A percentile compares a stretch with the other conserved stretches of the same genome.
These are phyloP conservation scores for Botia almorhae DNA, from an alignment of 2,797 vertebrate genomes.

Conservation along the genomic window DNA sequence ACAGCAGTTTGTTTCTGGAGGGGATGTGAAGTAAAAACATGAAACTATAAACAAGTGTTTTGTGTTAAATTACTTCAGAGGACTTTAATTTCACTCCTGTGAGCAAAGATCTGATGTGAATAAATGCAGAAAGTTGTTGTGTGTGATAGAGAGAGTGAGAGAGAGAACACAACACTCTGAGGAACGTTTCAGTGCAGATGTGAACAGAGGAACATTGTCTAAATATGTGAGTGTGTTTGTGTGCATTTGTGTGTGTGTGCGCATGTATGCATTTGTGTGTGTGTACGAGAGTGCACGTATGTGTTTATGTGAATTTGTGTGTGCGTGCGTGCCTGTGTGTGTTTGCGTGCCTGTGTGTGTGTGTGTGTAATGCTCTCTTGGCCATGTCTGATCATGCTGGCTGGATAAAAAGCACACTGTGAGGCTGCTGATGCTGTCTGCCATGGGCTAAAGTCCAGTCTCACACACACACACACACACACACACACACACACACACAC, in stretches of 20 bases:
- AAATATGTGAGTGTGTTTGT: background rate
- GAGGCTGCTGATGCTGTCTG: constrained; percentile 37
- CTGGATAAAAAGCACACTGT: constrained; percentile 44
- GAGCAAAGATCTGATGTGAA: constrained; percentile 12
- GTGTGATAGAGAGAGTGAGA: constrained; percentile 58
- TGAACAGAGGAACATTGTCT: constrained; percentile 73
- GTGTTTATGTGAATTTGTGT: constrained; percentile 27
- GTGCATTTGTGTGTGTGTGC: constrained; percentile 19
- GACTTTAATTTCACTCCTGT: background rate
- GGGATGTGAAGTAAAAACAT: constrained; percentile 16
- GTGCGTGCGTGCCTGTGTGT: background rate
- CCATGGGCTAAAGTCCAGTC: constrained; percentile 38
- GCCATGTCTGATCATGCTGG: constrained; percentile 34
- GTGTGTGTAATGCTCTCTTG: too few relatives aligned
- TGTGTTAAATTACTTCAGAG: background rate
- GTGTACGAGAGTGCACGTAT: too few relatives aligned
- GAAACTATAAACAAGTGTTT: constrained; percentile 24
- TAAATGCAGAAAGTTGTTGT: constrained; percentile 18
- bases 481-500: too few relatives aligned
- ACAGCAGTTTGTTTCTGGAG: background rate
- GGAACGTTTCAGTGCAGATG: constrained; percentile 69
- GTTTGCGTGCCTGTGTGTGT: too few relatives aligned
- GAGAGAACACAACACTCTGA: constrained; percentile 58
- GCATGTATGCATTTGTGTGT: too few relatives aligned
- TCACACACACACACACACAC: too few relatives aligned